Percentiles rank a stretch among this genome's conserved stretches.
These are phyloP conservation scores for Trachurus trachurus DNA, from an alignment of 2,797 vertebrate genomes.

Conservation along the genomic window DNA sequence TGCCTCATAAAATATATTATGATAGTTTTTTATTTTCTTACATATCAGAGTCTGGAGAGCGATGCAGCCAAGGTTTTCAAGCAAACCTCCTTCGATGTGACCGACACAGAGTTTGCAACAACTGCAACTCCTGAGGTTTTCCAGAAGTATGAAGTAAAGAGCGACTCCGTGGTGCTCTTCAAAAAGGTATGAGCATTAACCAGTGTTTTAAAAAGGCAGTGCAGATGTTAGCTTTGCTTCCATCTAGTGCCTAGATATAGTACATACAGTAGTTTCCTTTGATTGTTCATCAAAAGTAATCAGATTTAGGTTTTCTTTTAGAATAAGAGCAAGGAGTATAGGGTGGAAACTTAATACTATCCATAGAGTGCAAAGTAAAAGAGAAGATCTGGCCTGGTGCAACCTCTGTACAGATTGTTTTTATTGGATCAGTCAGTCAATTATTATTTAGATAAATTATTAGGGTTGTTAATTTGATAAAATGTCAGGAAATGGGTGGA, in stretches of 20 bases:
- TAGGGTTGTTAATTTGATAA: too few species aligned
- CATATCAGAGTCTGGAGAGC: conserved; percentile 69
- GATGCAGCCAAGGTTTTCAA: conserved; percentile 80
- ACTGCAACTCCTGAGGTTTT: conserved; percentile 85
- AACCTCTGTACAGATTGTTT: too few species aligned
- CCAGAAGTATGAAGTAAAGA: conserved; percentile 83
- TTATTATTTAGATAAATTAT: too few species aligned
- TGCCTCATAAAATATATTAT: too few species aligned
- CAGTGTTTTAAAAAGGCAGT: neutral
- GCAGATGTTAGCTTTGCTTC: conserved; percentile 35
- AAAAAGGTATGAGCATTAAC: conserved; percentile 87
- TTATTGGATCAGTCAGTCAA: too few species aligned
- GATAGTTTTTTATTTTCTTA: too few species aligned
- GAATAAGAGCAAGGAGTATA: neutral
- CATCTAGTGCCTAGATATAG: conserved; percentile 10
- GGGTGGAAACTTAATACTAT: too few species aligned
- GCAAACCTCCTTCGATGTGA: conserved; percentile 75
- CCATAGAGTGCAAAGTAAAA: too few species aligned
- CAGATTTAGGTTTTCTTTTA: neutral
- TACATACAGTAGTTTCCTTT: neutral
- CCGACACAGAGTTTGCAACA: conserved; percentile 86
- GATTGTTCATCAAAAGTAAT: too few species aligned
- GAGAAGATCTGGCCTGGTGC: too few species aligned
- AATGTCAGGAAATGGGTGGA: too few species aligned
- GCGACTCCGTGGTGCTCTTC: conserved; percentile 88